These are phyloP conservation scores for Mobula hypostoma DNA, from an alignment of 2,113 vertebrate species.

Conservation along the genomic window DNA sequence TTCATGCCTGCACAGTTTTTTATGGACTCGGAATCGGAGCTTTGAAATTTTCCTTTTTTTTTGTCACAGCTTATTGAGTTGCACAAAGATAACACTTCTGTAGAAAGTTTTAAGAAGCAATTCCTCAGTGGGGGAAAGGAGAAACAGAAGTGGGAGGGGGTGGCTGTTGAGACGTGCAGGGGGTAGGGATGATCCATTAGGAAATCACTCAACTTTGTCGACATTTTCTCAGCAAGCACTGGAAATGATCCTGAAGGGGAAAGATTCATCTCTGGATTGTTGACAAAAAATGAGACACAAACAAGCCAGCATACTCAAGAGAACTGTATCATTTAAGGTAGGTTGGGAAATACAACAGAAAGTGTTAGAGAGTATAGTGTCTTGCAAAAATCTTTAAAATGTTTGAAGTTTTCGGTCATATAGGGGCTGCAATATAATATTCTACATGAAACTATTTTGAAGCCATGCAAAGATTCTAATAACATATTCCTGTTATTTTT, in stretches of 20 bases:
- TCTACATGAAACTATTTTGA: not conserved
- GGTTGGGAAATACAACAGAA: not conserved
- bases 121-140: not conserved
- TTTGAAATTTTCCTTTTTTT: not conserved
- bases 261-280: not conserved
- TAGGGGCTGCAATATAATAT: not conserved
- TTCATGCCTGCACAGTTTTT: not conserved
- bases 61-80: not conserved
- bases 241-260: not conserved
- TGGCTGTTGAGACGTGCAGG: not conserved
- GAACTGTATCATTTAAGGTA: not conserved
- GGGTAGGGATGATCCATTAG: not conserved
- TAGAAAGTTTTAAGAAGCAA: not conserved
- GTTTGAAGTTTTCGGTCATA: not conserved
- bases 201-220: not conserved
- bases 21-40: not conserved
- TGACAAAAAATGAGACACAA: conserved; percentile 1
- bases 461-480: not conserved
- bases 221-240: not conserved
- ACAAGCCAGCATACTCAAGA: not conserved
- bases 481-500: not conserved
- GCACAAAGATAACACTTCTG: not conserved
- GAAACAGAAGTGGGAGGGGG: not conserved
- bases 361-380: not conserved
- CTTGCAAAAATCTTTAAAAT: conserved; percentile 18